Evolutionary conservation across 2,797 vertebrate genomes (phyloP).

Genomic region (Florisuga fusca): DNA sequence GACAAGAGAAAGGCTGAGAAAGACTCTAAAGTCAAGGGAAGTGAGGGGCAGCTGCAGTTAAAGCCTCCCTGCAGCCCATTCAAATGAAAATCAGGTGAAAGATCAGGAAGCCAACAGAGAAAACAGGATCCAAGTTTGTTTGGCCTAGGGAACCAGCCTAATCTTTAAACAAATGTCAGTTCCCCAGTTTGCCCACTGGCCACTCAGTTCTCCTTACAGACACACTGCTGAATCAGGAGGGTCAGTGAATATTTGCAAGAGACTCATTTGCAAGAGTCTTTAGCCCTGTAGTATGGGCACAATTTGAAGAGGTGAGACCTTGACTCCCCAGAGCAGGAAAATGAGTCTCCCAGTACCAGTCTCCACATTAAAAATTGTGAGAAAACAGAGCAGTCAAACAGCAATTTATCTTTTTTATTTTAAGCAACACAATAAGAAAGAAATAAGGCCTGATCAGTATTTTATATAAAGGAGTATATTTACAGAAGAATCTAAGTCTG

Average conservation of each 20-base stretch:
- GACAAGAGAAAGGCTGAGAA: not conserved
- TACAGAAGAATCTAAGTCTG: not conserved
- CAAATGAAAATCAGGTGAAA: not conserved
- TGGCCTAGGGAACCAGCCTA: not conserved
- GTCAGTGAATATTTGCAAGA: not conserved
- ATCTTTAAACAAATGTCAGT: not conserved
- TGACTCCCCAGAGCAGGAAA: not conserved
- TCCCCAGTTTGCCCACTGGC: not conserved
- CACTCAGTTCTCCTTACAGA: not conserved
- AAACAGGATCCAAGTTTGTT: not conserved
- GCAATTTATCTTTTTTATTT: not conserved
- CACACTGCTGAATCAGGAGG: not conserved
- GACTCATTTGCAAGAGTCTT: not conserved
- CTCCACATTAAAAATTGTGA: not conserved
- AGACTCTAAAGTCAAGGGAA: not conserved
- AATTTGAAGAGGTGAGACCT: not conserved
- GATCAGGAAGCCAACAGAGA: not conserved
- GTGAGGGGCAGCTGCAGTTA: not conserved
- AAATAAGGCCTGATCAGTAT: not conserved
- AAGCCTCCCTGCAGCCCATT: not conserved
- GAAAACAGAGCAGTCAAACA: not conserved
- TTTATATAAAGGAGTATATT: not conserved
- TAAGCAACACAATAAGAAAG: not conserved
- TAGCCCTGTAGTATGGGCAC: not conserved
- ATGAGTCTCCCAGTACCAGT: not conserved